A percentile compares a stretch with the other conserved stretches of the same genome.
These are phyloP conservation scores for Drosophila mettleri DNA, from an alignment of 2,888 invertebrate species.

Conservation along the genomic window DNA sequence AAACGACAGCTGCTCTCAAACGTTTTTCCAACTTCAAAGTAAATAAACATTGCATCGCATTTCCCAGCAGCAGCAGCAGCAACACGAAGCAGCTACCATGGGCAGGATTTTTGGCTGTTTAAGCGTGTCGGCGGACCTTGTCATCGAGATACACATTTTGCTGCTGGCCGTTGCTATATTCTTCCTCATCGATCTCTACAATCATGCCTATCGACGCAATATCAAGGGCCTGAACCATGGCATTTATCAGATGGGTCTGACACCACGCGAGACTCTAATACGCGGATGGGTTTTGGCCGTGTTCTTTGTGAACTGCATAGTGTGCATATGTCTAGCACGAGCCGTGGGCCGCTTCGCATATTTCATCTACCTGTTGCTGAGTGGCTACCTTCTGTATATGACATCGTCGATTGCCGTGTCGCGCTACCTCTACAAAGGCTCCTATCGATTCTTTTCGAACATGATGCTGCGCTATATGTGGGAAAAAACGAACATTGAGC, in stretches of 20 bases:
- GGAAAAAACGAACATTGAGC: slow-evolving; percentile 13
- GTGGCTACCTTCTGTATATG: slow-evolving; percentile 15
- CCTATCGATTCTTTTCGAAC: slow-evolving; percentile 17
- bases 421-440: background rate
- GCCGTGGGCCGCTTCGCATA: slow-evolving; percentile 16
- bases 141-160: slow-evolving; percentile 52
- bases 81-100: slow-evolving; percentile 12
- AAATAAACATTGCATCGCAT: slow-evolving; percentile 52
- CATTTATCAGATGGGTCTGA: slow-evolving; percentile 17
- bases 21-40: slow-evolving; percentile 62
- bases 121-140: slow-evolving; percentile 30
- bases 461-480: slow-evolving; percentile 46
- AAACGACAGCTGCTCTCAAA: slow-evolving; percentile 22
- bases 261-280: slow-evolving; percentile 20
- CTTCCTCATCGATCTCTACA: slow-evolving; percentile 45
- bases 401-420: slow-evolving; percentile 33
- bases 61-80: slow-evolving; percentile 10
- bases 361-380: slow-evolving; percentile 22
- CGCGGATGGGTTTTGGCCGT: slow-evolving; percentile 14
- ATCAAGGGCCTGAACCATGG: slow-evolving; percentile 6
- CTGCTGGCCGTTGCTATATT: slow-evolving; percentile 43
- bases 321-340: slow-evolving; percentile 52
- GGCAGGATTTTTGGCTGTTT: background rate
- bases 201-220: slow-evolving; percentile 20
- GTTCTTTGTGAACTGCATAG: slow-evolving; percentile 21